phyloP scores from a whole-genome alignment of 2,113 vertebrate genomes.

The Aspiorhynchus laticeps region DNA sequence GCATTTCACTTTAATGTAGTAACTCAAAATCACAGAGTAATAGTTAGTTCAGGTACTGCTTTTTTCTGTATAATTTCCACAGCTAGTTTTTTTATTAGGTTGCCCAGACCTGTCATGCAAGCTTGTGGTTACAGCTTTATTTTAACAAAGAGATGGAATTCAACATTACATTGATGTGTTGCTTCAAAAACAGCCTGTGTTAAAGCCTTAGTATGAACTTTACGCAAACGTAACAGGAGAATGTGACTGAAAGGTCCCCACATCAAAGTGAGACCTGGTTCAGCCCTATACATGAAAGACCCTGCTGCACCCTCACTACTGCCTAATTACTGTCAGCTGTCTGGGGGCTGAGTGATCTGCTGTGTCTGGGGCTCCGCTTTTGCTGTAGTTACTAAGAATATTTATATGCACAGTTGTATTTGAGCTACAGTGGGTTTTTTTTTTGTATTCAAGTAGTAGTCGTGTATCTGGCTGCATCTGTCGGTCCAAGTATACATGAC shows the following conservation, averaged over 20 bases:
- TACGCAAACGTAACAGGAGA: slow-evolving; percentile 28
- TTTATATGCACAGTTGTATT: not conserved
- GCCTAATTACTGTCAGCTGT: slow-evolving; percentile 59
- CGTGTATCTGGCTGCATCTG: not conserved
- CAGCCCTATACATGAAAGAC: slow-evolving; percentile 50
- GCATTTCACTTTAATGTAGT: slow-evolving; percentile 32
- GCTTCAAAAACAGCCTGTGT: slow-evolving; percentile 34
- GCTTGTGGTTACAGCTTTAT: not conserved
- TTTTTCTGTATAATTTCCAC: slow-evolving; percentile 25
- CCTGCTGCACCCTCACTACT: slow-evolving; percentile 40
- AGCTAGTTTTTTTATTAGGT: slow-evolving; percentile 29
- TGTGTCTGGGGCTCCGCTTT: not conserved
- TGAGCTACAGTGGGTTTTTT: not conserved
- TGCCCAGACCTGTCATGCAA: slow-evolving; percentile 12
- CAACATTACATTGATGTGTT: slow-evolving; percentile 39
- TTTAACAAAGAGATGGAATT: slow-evolving; percentile 34
- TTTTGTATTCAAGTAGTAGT: not conserved
- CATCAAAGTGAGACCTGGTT: slow-evolving; percentile 52
- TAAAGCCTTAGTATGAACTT: slow-evolving; percentile 10
- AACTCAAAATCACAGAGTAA: slow-evolving; percentile 16
- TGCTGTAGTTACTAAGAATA: slow-evolving; percentile 11
- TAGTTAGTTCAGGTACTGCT: not conserved
- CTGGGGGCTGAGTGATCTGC: slow-evolving; percentile 43
- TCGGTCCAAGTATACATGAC: not conserved
- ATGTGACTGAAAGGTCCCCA: slow-evolving; percentile 32